Base-by-base conservation (phyloP, 1,140 invertebrate species). In the Acarapis woodi region DNA sequence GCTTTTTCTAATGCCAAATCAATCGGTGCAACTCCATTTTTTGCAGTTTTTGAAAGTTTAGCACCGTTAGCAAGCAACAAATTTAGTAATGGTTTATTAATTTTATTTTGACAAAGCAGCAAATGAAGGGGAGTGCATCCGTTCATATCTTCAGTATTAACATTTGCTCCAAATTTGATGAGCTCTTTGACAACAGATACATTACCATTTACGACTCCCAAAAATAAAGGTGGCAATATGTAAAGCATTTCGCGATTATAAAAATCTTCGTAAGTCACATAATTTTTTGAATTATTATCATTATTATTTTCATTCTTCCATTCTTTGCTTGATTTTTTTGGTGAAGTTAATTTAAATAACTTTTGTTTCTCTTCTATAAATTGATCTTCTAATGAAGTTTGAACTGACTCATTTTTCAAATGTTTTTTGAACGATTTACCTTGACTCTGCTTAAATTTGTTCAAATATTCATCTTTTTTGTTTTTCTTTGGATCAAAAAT, bases 111-210 rank as follows among this genome's bases (percentile, higher is more conserved):
- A 35, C 57, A 55, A 14, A 59, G 56, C 23, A 58, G 60, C 22
- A 66, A 45, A 46, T 66, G 64, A 1, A 66, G 53, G 0, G 64
- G 62, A 3, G 63, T 63, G 46, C 61, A 62, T 12, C 64, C 63
- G 24, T 59, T 47, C 4, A 43, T 42, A 42, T 67, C 64, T 20
- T 43, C 40, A 25, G 56, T 48, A 37, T 58, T 59, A 12, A 60
- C 53, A 14, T 51, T 45, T 1, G 64, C 65, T 8, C 64, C 63
- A 42, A 60, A 60, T 39, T 62, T 59, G 12, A 66, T 53, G 5
- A 67, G 53, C 2, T 65, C 46, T n/a, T 57, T 54, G 2, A 63
- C 54, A 9, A 61, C 54, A 12, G 54, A 55, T 4, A 59, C 49
- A 39, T 61, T 59, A 5, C 59, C 58, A 8, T 57, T 47, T 9